Conservation (phyloP, 2,888 invertebrate genomes). For the Agriopis marginaria region DNA sequence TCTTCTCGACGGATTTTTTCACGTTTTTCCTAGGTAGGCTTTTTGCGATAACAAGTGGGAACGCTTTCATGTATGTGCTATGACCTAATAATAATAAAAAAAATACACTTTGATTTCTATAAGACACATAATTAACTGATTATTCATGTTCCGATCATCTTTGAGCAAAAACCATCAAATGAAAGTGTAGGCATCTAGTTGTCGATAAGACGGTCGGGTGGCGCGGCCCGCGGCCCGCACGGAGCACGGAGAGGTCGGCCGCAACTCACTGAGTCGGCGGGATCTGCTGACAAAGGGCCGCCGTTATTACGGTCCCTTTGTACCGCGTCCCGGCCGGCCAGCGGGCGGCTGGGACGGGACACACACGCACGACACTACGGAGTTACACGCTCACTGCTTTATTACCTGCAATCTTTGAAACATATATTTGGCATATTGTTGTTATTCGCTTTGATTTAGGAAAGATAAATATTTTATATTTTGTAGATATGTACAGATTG, state of each 20-base stretch:
- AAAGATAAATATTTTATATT: too few relatives aligned
- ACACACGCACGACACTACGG: neutral
- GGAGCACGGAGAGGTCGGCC: neutral
- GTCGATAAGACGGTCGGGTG: neutral
- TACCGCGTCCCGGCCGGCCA: neutral
- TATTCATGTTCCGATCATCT: too few relatives aligned
- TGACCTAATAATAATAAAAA: too few relatives aligned
- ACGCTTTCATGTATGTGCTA: neutral
- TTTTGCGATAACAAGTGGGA: neutral
- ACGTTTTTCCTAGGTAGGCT: neutral
- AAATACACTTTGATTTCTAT: too few relatives aligned
- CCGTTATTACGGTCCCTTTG: constrained; percentile 22
- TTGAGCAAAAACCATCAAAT: too few relatives aligned
- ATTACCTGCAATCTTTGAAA: constrained; percentile 1
- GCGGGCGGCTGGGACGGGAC: neutral
- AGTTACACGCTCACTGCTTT: neutral
- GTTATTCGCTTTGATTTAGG: too few relatives aligned
- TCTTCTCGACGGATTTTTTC: constrained; percentile 7
- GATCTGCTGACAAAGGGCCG: constrained; percentile 32
- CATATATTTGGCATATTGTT: neutral
- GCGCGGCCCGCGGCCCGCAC: neutral
- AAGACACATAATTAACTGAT: too few relatives aligned
- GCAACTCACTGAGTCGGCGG: neutral
- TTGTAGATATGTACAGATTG: too few relatives aligned
- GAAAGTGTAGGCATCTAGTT: neutral